Evolutionary conservation across 1,140 invertebrate species (phyloP).

Genomic region (Tetragonula clypearis): DNA sequence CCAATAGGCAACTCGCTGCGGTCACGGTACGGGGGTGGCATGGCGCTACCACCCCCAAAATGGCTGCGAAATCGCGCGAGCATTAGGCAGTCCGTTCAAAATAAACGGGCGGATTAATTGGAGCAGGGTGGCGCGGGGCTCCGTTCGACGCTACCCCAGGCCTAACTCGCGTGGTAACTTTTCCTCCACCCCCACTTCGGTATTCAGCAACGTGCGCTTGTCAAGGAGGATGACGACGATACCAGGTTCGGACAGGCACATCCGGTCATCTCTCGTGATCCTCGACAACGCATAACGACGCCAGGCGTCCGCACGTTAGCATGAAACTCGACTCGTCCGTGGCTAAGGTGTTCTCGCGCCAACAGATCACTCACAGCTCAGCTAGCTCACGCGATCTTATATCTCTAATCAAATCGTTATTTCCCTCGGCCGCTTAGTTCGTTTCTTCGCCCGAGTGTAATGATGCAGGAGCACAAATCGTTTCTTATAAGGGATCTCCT

Average conservation of each 20-base stretch:
- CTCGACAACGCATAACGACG: conserved; percentile 65
- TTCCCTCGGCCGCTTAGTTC: neutral
- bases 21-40: neutral
- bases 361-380: neutral
- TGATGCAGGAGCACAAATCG: conserved; percentile 88
- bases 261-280: conserved; percentile 48
- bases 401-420: neutral
- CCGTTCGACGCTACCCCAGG: conserved; percentile 8
- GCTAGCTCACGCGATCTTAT: neutral
- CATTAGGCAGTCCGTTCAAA: conserved; percentile 77
- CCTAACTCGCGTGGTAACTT: conserved; percentile 33
- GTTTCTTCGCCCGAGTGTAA: conserved; percentile 30
- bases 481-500: conserved; percentile 90
- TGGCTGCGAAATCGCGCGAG: conserved; percentile 80
- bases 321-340: conserved; percentile 50
- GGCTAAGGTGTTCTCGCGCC: conserved; percentile 24
- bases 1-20: conserved; percentile 35
- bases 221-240: conserved; percentile 29
- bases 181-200: conserved; percentile 20
- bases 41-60: conserved; percentile 79
- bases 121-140: conserved; percentile 56
- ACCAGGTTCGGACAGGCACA: conserved; percentile 30
- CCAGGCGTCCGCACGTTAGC: conserved; percentile 60
- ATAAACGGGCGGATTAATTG: conserved; percentile 82
- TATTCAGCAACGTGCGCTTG: conserved; percentile 41